Evolutionary conservation across 2,113 vertebrate genomes (phyloP), one percentile per base, ranked within the genome.

Genomic region (Miniopterus natalensis): DNA sequence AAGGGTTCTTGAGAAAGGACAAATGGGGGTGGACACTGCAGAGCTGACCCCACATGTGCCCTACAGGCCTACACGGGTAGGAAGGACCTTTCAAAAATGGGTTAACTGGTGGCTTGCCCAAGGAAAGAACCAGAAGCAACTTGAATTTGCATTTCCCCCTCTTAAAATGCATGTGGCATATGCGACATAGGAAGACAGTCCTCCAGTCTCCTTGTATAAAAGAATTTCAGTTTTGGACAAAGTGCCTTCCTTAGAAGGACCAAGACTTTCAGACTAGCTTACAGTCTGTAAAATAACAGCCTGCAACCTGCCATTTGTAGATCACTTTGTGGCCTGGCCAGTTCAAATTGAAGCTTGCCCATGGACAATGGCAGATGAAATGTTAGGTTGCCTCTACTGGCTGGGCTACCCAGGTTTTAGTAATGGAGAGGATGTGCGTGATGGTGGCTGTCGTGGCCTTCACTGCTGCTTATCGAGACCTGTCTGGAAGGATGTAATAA

Each of bases 401-500:
- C 4, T 73, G 14, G 12, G 51, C 71, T 90, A 57, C 36, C 21
- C 85, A 95, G 90, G 71, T 59, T 89, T 95, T 81, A 73, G 70
- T 93, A 78, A 97, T 84, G 42, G 95, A 98, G 84, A 92, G 86
- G 91, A 94, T 86, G 74, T 31, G 70, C 55, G 45, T 98, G 91
- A 61, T 71, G 92, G 96, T 36, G 90, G 95, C 78, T 68, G 71
- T 68, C 17, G 9, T 90, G 94, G 94, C 96, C 78, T 97, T 96
- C 95, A 20, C 15, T 88, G 96, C 3, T 1, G 70, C 94, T 98
- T 96, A 97, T 94, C 84, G 92, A 96, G 95, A 97, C 75, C 10
- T 23, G 90, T 95, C 85, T 98, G 96, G 95, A 95, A 98, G 97
- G 93, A 85, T 91, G 71, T 93, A 97, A 98, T 97, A 97, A 98